These are phyloP conservation scores for Phenganax marumi DNA, from an alignment of 92 coral and sea anemone genomes.

Conservation along the genomic window DNA sequence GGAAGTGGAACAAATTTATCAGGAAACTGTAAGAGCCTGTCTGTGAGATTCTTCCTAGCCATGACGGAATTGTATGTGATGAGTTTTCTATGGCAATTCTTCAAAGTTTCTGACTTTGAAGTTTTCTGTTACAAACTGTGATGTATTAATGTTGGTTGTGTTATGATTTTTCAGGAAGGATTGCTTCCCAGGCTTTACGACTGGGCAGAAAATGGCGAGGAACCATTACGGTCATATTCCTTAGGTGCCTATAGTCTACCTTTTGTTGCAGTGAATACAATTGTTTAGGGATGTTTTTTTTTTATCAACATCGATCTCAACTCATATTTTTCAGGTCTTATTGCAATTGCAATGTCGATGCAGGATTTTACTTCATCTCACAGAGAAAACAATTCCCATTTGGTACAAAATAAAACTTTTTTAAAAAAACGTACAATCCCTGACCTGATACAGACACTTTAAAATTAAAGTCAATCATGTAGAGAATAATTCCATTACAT, in stretches of 20 bases:
- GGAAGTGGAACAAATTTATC: constrained; percentile 83
- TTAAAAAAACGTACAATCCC: neutral
- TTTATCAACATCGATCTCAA: neutral
- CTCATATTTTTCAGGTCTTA: constrained; percentile 60
- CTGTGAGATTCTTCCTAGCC: neutral
- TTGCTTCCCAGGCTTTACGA: constrained; percentile 66
- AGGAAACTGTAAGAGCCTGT: constrained; percentile 69
- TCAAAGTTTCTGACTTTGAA: neutral
- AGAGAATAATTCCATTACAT: too few species aligned
- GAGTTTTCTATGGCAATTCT: neutral
- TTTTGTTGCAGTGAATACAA: neutral
- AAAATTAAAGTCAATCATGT: too few species aligned
- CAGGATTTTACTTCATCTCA: constrained; percentile 87
- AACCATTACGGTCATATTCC: constrained; percentile 89
- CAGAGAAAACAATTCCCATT: constrained; percentile 75
- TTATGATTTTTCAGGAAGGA: constrained; percentile 65
- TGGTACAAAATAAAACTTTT: constrained; percentile 52
- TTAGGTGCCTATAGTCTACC: constrained; percentile 52
- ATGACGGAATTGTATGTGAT: neutral
- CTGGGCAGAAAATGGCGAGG: constrained; percentile 80
- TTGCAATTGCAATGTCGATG: constrained; percentile 93
- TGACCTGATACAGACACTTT: too few species aligned
- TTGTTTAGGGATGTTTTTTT: neutral
- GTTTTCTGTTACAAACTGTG: too few species aligned
- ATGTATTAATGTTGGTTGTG: neutral